These are phyloP conservation scores for Amazona guildingii DNA, from an alignment of 2,113 vertebrate species.

Conservation along the genomic window DNA sequence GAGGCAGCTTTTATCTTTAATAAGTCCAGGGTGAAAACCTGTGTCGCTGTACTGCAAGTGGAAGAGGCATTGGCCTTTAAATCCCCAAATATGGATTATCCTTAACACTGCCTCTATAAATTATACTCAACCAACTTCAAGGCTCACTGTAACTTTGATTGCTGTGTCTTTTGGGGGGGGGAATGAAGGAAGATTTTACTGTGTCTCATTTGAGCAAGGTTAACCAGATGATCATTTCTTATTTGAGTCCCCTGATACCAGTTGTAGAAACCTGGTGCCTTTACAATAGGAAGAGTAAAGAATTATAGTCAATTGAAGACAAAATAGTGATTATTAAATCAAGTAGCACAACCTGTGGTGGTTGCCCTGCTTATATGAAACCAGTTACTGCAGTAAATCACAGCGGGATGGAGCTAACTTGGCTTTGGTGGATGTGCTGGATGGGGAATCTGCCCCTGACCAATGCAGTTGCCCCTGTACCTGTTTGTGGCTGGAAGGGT, in stretches of 20 bases:
- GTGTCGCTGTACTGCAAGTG: not conserved
- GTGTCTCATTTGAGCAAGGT: not conserved
- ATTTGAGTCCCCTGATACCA: not conserved
- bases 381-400: not conserved
- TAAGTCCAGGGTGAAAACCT: not conserved
- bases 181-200: not conserved
- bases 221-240: not conserved
- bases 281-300: not conserved
- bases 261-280: not conserved
- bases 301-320: not conserved
- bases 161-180: accelerated
- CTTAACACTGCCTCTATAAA: not conserved
- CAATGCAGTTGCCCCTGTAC: not conserved
- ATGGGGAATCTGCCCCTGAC: not conserved
- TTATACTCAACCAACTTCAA: not conserved
- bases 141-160: not conserved
- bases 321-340: not conserved
- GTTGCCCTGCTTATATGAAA: not conserved
- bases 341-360: not conserved
- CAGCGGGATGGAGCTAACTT: not conserved
- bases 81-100: not conserved
- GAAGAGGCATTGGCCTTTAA: not conserved
- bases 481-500: not conserved
- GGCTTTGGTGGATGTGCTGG: not conserved
- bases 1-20: not conserved